Base-by-base conservation (phyloP, 2,113 vertebrate species). In the Alectura lathami region DNA sequence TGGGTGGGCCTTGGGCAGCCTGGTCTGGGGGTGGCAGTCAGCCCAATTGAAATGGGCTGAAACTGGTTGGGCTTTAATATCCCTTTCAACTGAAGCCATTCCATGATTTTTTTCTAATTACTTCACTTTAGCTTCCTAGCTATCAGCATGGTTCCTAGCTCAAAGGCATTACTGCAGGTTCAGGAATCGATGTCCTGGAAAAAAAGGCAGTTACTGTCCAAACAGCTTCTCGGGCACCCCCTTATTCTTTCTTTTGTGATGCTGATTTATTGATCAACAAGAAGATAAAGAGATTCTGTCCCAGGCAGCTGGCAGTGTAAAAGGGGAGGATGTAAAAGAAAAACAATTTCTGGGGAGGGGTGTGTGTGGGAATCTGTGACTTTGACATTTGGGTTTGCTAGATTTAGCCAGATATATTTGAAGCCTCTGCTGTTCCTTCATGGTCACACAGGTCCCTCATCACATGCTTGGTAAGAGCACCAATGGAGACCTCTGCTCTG, bases 131-230 rank as follows among this genome's bases (percentile, higher is more conserved):
- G 5, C n/a, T 3, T 68, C 13, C 21, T 29, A 36, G 10, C 24
- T 13, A 18, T 40, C 40, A n/a, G 32, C 0, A 0, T 13, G 15
- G 8, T 70, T 8, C 23, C 23, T 40, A 8, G 3, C 38, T 76
- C 29, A 67, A 53, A 64, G 30, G 6, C 14, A 7, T 69, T 68
- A 43, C 30, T 53, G 43, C 10, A 7, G 27, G 43, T 14, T 54
- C 34, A 75, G 68, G 29, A 83, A 45, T 54, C 50, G 36, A 60
- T 20, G 3, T 64, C 38, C 30, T 42, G 9, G 26, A 30, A 54
- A 50, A 54, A 62, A 15, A 27, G 26, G 0, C 3, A 9, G 32
- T 36, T 74, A 32, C 4, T 40, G 13, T 42, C 67, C 26, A 48
- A 17, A 23, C 17, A 13, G 22, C 11, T 54, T 34, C 40, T 5